Conservation (phyloP, 2,113 vertebrate genomes). For the Myrmecophaga tridactyla region DNA sequence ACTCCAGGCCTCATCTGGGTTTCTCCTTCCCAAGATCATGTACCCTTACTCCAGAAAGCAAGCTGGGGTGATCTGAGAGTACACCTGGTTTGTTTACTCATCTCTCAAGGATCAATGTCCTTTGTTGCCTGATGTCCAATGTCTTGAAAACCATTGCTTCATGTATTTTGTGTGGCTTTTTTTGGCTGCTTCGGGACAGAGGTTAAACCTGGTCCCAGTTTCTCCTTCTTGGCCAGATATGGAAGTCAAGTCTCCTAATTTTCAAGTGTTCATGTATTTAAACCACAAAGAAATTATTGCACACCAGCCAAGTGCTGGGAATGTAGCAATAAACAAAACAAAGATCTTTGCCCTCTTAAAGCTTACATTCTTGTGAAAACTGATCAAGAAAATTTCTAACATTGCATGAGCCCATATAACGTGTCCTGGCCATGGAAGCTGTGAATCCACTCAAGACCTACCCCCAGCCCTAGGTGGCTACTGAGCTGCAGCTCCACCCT, state of each 20-base stretch:
- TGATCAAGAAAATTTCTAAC: not conserved
- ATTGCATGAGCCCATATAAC: not conserved
- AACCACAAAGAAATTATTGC: not conserved
- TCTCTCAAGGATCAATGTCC: not conserved
- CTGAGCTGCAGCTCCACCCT: not conserved
- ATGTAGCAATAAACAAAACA: not conserved
- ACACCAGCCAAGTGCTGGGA: not conserved
- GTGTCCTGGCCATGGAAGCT: not conserved
- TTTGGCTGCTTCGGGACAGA: not conserved
- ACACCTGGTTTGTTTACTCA: not conserved
- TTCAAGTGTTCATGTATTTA: not conserved
- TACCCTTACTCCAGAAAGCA: not conserved
- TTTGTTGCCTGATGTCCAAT: not conserved
- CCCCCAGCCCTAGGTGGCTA: accelerated
- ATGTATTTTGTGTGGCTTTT: not conserved
- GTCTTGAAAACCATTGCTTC: not conserved
- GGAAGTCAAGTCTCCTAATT: not conserved
- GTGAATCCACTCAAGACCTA: not conserved
- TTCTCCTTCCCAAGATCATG: not conserved
- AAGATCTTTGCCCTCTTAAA: not conserved
- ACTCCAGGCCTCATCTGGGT: not conserved
- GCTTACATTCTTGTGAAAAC: not conserved
- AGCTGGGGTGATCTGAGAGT: too few relatives aligned
- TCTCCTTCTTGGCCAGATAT: not conserved
- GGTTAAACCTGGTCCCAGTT: not conserved